A percentile compares a stretch with the other conserved stretches of the same genome.
phyloP scores from a whole-genome alignment of 2,888 invertebrate species.

The Nowickia ferox region DNA sequence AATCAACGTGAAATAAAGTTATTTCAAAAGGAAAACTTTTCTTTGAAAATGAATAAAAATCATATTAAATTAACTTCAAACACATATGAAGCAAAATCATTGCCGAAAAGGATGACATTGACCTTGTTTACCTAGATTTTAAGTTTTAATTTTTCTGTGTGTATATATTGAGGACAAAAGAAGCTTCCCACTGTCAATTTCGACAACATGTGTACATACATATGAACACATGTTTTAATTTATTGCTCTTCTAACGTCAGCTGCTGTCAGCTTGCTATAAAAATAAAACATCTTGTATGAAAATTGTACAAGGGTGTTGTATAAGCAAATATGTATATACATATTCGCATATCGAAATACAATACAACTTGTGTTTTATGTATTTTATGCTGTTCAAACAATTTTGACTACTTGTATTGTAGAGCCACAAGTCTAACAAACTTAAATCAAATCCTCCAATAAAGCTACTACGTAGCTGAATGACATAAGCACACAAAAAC shows the following conservation, averaged over 20 bases:
- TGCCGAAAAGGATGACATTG: too few relatives aligned
- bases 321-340: neutral
- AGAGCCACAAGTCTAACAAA: slow-evolving; percentile 30
- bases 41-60: too few relatives aligned
- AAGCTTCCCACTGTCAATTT: slow-evolving; percentile 71
- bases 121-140: too few relatives aligned
- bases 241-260: slow-evolving; percentile 71
- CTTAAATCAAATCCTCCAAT: slow-evolving; percentile 53
- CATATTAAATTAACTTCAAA: too few relatives aligned
- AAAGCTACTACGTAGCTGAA: slow-evolving; percentile 13
- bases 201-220: neutral
- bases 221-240: slow-evolving; percentile 58
- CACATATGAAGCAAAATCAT: too few relatives aligned
- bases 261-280: slow-evolving; percentile 48
- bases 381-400: slow-evolving; percentile 47
- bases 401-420: slow-evolving; percentile 20
- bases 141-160: too few relatives aligned
- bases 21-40: too few relatives aligned
- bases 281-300: slow-evolving; percentile 34
- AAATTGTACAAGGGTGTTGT: slow-evolving; percentile 27
- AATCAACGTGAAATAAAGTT: too few relatives aligned
- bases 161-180: slow-evolving; percentile 48
- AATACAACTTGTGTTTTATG: slow-evolving; percentile 50
- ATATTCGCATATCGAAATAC: slow-evolving; percentile 2
- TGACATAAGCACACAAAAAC: neutral